Percentiles rank a stretch among this genome's conserved stretches.
These are phyloP conservation scores for Zeuzera pyrina DNA, from an alignment of 2,888 invertebrate genomes.

Conservation along the genomic window DNA sequence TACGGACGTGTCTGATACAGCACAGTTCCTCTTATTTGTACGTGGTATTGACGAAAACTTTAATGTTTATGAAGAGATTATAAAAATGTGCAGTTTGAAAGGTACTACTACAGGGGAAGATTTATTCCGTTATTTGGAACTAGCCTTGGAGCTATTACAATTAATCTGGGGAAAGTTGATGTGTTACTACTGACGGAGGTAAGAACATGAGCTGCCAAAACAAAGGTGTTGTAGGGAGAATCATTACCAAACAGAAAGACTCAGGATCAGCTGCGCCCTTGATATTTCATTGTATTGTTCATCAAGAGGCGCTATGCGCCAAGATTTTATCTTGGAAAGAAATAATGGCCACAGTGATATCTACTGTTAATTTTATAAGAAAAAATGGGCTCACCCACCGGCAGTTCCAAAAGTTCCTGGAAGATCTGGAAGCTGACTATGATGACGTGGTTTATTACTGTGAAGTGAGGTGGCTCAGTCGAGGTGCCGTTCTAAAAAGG, in stretches of 20 bases:
- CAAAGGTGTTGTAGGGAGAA: constrained; percentile 5
- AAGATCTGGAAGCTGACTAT: constrained; percentile 14
- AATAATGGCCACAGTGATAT: constrained; percentile 14
- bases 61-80: constrained; percentile 13
- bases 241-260: constrained; percentile 4
- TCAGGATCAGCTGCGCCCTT: constrained; percentile 4
- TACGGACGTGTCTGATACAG: constrained; percentile 15
- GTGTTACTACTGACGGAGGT: constrained; percentile 2
- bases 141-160: neutral
- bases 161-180: neutral
- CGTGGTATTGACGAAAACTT: constrained; percentile 17
- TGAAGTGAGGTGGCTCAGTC: constrained; percentile 17
- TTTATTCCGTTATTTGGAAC: constrained; percentile 4
- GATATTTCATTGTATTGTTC: constrained; percentile 7
- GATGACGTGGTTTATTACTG: constrained; percentile 14
- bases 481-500: constrained; percentile 12
- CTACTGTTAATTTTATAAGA: constrained; percentile 16
- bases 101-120: constrained; percentile 1
- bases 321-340: constrained; percentile 15
- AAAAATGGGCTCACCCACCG: constrained; percentile 14
- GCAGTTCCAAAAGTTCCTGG: constrained; percentile 15
- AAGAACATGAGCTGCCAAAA: constrained; percentile 4
- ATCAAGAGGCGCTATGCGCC: constrained; percentile 5
- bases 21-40: constrained; percentile 13
- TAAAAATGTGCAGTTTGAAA: neutral